Evolutionary conservation across 2,797 vertebrate species (phyloP), one percentile per base, ranked within the genome.

Genomic region (Anabacerthia variegaticeps): DNA sequence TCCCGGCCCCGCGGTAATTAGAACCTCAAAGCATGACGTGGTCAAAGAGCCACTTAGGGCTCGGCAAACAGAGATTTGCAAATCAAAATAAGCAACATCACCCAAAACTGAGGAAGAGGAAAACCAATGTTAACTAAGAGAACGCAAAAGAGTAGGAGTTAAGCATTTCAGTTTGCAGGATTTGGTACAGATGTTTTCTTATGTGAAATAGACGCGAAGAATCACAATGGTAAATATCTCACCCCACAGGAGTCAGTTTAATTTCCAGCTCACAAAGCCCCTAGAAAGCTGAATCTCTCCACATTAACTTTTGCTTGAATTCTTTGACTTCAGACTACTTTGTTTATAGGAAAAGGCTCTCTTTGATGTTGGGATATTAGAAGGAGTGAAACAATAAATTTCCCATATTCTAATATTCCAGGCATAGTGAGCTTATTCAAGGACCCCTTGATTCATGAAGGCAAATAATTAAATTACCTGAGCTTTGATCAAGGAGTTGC

Each of bases 391-490:
- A 96, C 95, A 97, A 96, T 96, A 95, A 94, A 95, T 94, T 97
- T 90, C 81, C 78, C 63, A 80, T 89, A 80, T 89, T 93, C 90
- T 95, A 92, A 95, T 78, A 97, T 14, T 13, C 78, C 89, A 97
- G 74, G 30, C 61, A 90, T 76, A 81, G 74, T 24, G 27, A 87
- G 88, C 41, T 94, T 94, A 68, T 87, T 96, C 88, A 92, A 95
- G 86, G 55, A 85, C 78, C 83, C 90, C 91, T 92, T 85, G 74
- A 95, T 93, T 93, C 83, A 90, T 62, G 83, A 92, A 94, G 83
- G 88, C 85, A 96, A 95, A 96, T 97, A 96, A 97, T 97, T 97
- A 93, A 95, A 97, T 97, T 96, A 97, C 95, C 94, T 94, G 77
- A 62, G 93, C 96, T 96, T 97, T 96, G 94, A 96, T 97, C 93